Evolutionary conservation across 1,140 invertebrate species (phyloP), one percentile per base, ranked within the genome.

Genomic region (Pogonomyrmex californicus): DNA sequence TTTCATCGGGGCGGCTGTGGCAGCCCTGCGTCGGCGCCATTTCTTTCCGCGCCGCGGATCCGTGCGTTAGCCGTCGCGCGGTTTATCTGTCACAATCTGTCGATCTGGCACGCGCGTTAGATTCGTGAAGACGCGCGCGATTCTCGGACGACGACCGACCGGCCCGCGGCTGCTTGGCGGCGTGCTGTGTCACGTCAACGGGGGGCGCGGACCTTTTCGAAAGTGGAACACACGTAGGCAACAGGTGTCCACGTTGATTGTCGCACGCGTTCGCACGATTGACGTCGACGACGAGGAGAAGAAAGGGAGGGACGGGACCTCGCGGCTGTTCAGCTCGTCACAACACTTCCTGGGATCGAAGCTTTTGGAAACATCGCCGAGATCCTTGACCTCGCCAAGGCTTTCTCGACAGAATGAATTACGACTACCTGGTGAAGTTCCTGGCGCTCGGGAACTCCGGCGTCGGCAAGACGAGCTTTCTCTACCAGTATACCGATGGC

Each of bases 391-490:
- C 5, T 33, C 30, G 12, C 3, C 7, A 10, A 47, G 41, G 2
- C 12, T n/a, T 1, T 47, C 4, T n/a, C 17, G 17, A 49, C 60
- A 76, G 89, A 86, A 96, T 97, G 96, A 98, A 99, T 94, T 99
- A 99, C 96, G 99, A 99, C 96, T 99, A 99, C 95, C 96, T 99
- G 85, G 98, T 99, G 91, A 99, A 99, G 96, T 98, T 99, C 95
- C 96, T 99, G 68, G 98, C 98, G 79, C 96, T 99, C 68, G 99
- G 99, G 38, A 98, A 99, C 95, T 99, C 98, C 38, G 98, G 98
- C 54, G 98, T 99, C 77, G 98, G 98, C 44, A 99, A 99, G 96
- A 99, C 98, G 0, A 98, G 98, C 92, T 98, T 99, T 91, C 95
- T 99, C 30, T 98, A 98, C 95, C 99, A 99, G 92, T 99, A 99